Percentiles rank a stretch among this genome's conserved stretches.
Conservation (phyloP, 2,797 vertebrate species). For the Crax fasciolata region DNA sequence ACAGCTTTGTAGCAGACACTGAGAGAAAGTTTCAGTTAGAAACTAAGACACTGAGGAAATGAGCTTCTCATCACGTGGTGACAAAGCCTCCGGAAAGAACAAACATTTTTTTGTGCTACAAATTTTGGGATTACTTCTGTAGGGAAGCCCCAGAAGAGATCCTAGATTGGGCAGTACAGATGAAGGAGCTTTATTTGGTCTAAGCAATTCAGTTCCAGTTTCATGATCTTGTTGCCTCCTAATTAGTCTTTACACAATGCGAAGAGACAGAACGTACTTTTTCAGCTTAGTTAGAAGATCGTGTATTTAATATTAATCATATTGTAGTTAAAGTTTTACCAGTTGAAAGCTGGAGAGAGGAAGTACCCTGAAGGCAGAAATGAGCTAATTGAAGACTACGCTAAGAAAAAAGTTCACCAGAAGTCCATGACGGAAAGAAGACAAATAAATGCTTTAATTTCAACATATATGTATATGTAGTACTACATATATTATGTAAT, state of each 20-base stretch:
- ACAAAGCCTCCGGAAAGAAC: background rate
- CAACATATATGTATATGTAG: background rate
- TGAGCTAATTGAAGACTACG: constrained; percentile 19
- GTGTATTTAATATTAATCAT: constrained; percentile 47
- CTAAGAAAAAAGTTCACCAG: constrained; percentile 2
- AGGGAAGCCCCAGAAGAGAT: background rate
- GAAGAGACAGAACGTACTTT: constrained; percentile 2
- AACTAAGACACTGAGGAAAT: no score
- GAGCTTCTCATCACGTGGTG: background rate
- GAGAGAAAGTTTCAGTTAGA: no score
- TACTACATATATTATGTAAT: background rate
- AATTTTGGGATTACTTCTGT: background rate
- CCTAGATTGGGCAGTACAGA: background rate
- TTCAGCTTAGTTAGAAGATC: background rate
- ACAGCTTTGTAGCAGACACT: no score
- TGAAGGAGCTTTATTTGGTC: background rate
- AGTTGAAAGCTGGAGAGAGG: background rate
- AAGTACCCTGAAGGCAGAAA: constrained; percentile 32
- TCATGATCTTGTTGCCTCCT: background rate
- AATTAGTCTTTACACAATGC: constrained; percentile 27
- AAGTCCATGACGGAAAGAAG: background rate
- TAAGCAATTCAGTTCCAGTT: background rate
- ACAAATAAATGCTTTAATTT: constrained; percentile 12
- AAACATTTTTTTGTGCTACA: fast-evolving
- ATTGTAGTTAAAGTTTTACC: constrained; percentile 30